Evolutionary conservation across 1,140 invertebrate species (phyloP).

Genomic region (Orussus abietinus): DNA sequence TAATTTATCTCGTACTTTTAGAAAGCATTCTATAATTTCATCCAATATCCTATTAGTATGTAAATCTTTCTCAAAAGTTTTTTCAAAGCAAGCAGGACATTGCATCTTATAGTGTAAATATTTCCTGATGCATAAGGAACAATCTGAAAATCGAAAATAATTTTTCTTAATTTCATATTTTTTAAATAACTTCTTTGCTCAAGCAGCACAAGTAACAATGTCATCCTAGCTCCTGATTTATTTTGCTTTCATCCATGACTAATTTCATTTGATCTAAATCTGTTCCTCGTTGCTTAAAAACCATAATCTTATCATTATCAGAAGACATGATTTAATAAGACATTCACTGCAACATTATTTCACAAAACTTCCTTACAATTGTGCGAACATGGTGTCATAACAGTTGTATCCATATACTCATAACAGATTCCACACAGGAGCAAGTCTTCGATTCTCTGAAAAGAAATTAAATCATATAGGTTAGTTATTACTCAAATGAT

Average conservation of each 20-base stretch:
- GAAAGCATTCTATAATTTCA: conserved; percentile 41
- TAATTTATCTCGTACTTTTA: conserved; percentile 41
- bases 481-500: neutral
- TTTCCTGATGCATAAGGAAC: conserved; percentile 58
- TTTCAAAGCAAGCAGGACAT: conserved; percentile 56
- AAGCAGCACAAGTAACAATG: too few species aligned
- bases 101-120: conserved; percentile 55
- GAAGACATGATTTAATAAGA: conserved; percentile 8
- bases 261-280: too few species aligned
- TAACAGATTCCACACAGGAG: conserved; percentile 52
- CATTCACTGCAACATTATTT: conserved; percentile 8
- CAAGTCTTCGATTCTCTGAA: conserved; percentile 44
- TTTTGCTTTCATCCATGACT: too few species aligned
- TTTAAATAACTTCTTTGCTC: too few species aligned
- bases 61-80: conserved; percentile 53
- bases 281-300: too few species aligned
- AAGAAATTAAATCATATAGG: conserved; percentile 14
- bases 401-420: conserved; percentile 48
- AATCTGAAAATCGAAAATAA: conserved; percentile 49
- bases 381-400: conserved; percentile 51
- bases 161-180: too few species aligned
- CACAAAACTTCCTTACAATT: conserved; percentile 48
- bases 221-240: too few species aligned
- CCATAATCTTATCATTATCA: too few species aligned
- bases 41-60: conserved; percentile 54